These are phyloP conservation scores for Muntiacus reevesi DNA, from an alignment of 2,113 vertebrate species.

Conservation along the genomic window DNA sequence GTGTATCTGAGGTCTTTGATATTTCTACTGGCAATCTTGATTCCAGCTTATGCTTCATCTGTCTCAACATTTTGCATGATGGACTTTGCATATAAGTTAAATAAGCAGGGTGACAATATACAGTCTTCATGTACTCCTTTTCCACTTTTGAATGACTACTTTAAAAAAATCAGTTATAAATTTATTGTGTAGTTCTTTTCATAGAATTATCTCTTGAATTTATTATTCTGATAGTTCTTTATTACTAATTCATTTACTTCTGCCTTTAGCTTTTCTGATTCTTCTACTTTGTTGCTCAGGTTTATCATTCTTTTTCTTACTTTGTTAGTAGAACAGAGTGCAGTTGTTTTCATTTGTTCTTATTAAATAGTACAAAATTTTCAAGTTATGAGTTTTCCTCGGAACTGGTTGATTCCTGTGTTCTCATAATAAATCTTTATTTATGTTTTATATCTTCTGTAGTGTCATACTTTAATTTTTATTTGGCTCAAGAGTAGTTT, in stretches of 20 bases:
- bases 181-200: not conserved
- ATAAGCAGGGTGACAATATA: too few species aligned
- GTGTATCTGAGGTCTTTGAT: too few species aligned
- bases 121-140: too few species aligned
- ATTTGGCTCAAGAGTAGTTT: not conserved
- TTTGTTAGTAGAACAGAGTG: not conserved
- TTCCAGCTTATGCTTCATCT: too few species aligned
- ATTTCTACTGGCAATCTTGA: too few species aligned
- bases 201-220: not conserved
- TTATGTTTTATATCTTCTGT: not conserved
- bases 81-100: too few species aligned
- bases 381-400: not conserved
- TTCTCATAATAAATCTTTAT: not conserved
- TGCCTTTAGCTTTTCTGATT: not conserved
- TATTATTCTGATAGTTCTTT: not conserved
- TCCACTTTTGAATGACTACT: not conserved
- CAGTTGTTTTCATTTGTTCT: not conserved
- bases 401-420: not conserved
- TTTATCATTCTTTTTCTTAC: not conserved
- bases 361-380: not conserved
- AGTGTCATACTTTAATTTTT: not conserved
- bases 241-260: not conserved
- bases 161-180: not conserved
- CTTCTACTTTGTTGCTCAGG: not conserved
- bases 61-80: too few species aligned